Base-by-base conservation (phyloP, 2,797 vertebrate genomes). In the Pogoniulus pusillus region DNA sequence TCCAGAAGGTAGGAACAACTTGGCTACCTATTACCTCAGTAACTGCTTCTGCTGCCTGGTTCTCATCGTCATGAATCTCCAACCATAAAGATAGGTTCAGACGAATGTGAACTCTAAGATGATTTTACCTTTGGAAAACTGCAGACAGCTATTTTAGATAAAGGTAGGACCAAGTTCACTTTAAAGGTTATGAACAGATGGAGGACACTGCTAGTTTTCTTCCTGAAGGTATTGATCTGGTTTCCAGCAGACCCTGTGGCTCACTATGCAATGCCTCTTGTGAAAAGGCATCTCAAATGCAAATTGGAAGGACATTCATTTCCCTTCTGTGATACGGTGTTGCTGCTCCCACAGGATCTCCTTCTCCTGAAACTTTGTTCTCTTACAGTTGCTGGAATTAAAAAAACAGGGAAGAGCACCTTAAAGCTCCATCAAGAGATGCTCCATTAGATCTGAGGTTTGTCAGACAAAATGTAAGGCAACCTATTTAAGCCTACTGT, bases 91-190 rank as follows among this genome's bases (percentile, higher is more conserved):
- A 58, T 0, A 11, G 16, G 45, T 12, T 64, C 16, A 60, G 81
- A 47, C 23, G 7, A 24, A 6, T 5, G 4, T 1, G 47, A 80
- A 58, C 1, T 20, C 9, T 57, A 39, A 4, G 10, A 9, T 1
- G 17, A n/a, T 53, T 29, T 64, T 29, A 29, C 11, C 55, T 45
- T n/a, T 43, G 37, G 39, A 79, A 86, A 80, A 37, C 2, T 27
- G 3, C 16, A 49, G 9, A 12, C 2, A 10, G 8, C 12, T 63
- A 35, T 63, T 75, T 24, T 27, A 37, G 19, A 9, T 7, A 8
- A 72, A 58, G 16, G 16, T 23, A 69, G 3, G 5, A 89, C 12
- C 12, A 69, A 51, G 2, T 16, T 41, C 20, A 12, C 14, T 19
- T 45, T 3, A 5, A 32, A 12, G 12, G 16, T 54, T 76, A 35